Evolutionary conservation across 2,888 invertebrate genomes (phyloP), one percentile per base, ranked within the genome.

Genomic region (Agriopis marginaria): DNA sequence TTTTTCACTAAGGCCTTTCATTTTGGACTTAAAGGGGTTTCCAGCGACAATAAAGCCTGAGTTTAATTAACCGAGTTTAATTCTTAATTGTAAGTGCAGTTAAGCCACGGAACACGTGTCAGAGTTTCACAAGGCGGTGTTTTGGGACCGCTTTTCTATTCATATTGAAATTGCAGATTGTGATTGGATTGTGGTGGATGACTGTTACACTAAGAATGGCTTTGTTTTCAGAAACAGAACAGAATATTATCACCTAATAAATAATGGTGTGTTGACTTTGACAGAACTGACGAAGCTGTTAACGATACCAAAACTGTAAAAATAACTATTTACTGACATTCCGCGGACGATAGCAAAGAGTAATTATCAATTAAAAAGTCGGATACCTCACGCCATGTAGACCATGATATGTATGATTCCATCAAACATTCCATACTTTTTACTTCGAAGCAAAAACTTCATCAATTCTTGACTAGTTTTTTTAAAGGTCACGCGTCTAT

Each of bases 51-150:
- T 90, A 87, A 88, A 85, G 86, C 84, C 87, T 83, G 86, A 84
- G 92, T 89, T 93, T 92, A 93, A 93, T 93, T 93, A 93, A 92
- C 91, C 92, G 89, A 85, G 90, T 88, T 92, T 92, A 89, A 92
- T 89, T 91, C 91, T 92, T 92, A 92, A 92, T 93, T 93, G 91
- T 92, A 87, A 92, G 91, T 89, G 89, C 89, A 88, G 90, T 90
- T 92, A 91, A 93, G 91, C 93, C 84, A 82, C 75, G 82, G 84
- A 88, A 93, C 93, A 93, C 93, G 93, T 92, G 93, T 93, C 89
- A 83, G 83, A 79, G 88, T 87, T 84, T 83, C 86, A 77, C 88
- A 86, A 86, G 87, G 88, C 80, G 78, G 80, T 75, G 72, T 76
- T 78, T 79, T 83, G 81, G 82, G 84, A 77, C 83, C 82, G 69